phyloP scores from a whole-genome alignment of 2,797 vertebrate genomes.

The Mormyrops boulengeri region DNA sequence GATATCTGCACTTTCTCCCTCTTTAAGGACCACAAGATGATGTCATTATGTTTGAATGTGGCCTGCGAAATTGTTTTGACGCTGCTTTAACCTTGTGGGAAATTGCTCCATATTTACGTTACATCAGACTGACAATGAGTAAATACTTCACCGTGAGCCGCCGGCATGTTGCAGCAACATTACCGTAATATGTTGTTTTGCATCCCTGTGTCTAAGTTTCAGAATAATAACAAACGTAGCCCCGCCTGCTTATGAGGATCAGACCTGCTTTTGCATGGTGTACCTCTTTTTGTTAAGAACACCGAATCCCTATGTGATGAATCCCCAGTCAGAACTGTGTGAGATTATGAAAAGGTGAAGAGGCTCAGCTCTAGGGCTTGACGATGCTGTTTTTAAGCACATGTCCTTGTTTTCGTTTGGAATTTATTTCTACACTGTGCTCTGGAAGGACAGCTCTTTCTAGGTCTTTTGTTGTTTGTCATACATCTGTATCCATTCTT shows the following conservation, averaged over 20 bases:
- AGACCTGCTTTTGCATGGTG: background rate
- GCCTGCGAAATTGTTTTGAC: background rate
- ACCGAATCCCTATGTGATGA: background rate
- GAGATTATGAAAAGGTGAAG: background rate
- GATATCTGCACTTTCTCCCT: background rate
- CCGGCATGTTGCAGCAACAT: background rate
- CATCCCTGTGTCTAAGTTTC: background rate
- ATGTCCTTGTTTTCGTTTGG: background rate
- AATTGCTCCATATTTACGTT: background rate
- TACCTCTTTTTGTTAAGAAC: background rate
- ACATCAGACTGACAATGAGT: background rate
- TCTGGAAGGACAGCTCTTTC: background rate
- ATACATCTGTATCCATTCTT: background rate
- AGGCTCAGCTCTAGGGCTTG: background rate
- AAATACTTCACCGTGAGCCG: background rate
- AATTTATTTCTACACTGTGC: background rate
- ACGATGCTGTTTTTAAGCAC: background rate
- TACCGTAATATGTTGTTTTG: background rate
- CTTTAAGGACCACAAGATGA: background rate
- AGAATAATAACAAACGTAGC: background rate
- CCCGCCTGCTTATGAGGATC: background rate
- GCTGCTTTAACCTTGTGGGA: background rate
- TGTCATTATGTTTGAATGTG: background rate
- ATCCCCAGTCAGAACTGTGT: background rate
- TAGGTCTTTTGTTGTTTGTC: background rate